Evolutionary conservation across 2,797 vertebrate genomes (phyloP).

Genomic region (Anguilla obscura): DNA sequence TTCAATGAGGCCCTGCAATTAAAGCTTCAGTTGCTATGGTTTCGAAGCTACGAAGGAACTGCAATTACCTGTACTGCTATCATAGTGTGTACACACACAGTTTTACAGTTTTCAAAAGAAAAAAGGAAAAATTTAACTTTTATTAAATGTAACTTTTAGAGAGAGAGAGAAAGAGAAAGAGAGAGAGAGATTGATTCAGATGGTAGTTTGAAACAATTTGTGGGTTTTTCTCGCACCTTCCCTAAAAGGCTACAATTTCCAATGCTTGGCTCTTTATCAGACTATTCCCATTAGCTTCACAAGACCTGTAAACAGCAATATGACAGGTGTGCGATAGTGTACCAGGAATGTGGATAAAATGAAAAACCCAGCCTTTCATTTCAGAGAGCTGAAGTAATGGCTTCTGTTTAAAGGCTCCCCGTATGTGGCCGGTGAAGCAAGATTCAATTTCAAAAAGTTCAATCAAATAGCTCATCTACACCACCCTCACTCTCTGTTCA

Average conservation of each 20-base stretch:
- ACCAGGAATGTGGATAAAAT: background rate
- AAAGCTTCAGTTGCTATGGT: background rate
- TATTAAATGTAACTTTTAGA: background rate
- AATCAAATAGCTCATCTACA: slow-evolving; percentile 36
- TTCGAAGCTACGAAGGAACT: background rate
- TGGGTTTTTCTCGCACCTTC: background rate
- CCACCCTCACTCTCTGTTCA: slow-evolving; percentile 10
- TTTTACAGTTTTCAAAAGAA: background rate
- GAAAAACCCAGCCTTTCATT: slow-evolving; percentile 24
- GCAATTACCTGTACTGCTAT: background rate
- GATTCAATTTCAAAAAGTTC: slow-evolving; percentile 41
- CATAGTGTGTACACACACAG: background rate
- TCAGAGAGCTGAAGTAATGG: slow-evolving; percentile 2
- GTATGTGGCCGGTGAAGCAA: slow-evolving; percentile 20
- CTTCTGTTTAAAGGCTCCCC: slow-evolving; percentile 11
- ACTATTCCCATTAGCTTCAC: background rate
- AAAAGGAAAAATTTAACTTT: background rate
- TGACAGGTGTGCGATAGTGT: slow-evolving; percentile 26
- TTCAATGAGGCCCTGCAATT: background rate
- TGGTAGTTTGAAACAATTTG: background rate
- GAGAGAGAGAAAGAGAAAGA: background rate
- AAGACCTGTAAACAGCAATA: background rate
- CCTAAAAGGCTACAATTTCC: background rate
- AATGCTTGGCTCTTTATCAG: background rate
- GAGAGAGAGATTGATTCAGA: background rate